Percentiles rank a stretch among this genome's conserved stretches.
Conservation (phyloP, 2,113 vertebrate genomes). For the Neofelis nebulosa region DNA sequence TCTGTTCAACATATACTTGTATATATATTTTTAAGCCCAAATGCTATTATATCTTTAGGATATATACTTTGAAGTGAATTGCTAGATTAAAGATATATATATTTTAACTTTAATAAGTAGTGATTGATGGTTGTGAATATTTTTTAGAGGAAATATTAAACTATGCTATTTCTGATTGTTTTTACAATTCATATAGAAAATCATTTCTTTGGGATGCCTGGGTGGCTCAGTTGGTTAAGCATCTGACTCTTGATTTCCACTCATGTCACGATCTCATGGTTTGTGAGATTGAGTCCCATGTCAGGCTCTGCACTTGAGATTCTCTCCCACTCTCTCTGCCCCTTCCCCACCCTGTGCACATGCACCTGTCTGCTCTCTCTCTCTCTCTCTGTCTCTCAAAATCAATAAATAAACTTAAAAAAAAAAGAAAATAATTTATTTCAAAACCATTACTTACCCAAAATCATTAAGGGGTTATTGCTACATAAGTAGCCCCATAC, state of each 20-base stretch:
- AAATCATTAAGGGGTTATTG: not conserved
- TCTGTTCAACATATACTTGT: not conserved
- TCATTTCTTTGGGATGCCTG: not conserved
- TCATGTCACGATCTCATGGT: no score
- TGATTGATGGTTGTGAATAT: not conserved
- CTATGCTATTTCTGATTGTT: not conserved
- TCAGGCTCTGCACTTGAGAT: no score
- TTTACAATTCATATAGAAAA: not conserved
- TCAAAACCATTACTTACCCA: not conserved
- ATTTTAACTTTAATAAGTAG: slow-evolving; percentile 8
- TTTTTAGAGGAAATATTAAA: not conserved
- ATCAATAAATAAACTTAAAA: no score
- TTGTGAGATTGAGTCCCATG: no score
- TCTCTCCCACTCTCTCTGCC: no score
- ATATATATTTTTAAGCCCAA: not conserved
- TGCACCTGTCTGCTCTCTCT: no score
- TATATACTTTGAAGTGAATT: not conserved
- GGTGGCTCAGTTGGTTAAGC: no score
- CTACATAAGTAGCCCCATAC: not conserved
- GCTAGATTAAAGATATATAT: not conserved
- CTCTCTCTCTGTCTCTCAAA: no score
- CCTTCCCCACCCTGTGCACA: no score
- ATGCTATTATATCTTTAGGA: not conserved
- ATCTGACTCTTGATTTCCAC: no score
- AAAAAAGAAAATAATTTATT: not conserved